A percentile compares a stretch with the other conserved stretches of the same genome.
These are phyloP conservation scores for Corydoras maculifer DNA, from an alignment of 2,113 vertebrate species.

Conservation along the genomic window DNA sequence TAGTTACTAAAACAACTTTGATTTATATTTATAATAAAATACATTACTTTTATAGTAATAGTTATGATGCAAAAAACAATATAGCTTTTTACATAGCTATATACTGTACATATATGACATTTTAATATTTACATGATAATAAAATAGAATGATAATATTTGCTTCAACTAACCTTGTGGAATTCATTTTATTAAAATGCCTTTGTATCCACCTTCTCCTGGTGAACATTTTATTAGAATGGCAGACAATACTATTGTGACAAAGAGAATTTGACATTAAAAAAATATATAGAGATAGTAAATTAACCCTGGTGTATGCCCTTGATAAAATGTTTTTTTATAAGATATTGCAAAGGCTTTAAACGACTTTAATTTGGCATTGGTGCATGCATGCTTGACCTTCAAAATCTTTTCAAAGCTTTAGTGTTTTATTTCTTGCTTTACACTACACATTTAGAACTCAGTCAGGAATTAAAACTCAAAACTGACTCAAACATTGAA, in stretches of 20 bases:
- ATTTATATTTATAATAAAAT: no score
- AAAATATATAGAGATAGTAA: background rate
- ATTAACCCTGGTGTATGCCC: constrained; percentile 13
- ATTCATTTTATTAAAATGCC: background rate
- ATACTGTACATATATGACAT: background rate
- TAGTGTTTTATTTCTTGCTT: constrained; percentile 17
- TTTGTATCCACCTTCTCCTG: background rate
- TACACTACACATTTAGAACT: constrained; percentile 20
- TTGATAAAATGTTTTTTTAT: constrained; percentile 26
- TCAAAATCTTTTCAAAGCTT: constrained; percentile 31
- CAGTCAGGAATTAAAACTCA: constrained; percentile 33
- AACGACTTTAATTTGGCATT: constrained; percentile 12
- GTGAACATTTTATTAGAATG: constrained; percentile 15
- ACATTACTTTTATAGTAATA: no score
- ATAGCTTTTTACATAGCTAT: background rate
- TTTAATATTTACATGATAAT: background rate
- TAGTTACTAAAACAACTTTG: no score
- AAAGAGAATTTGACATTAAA: constrained; percentile 22
- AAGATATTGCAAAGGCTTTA: constrained; percentile 26
- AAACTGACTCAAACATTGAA: constrained; percentile 36
- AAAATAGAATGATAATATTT: background rate
- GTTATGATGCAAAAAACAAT: background rate
- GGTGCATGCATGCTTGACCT: constrained; percentile 34
- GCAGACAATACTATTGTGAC: constrained; percentile 18
- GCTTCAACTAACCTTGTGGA: constrained; percentile 11